Conservation (phyloP, 1,140 invertebrate species). For the Pogonomyrmex barbatus region DNA sequence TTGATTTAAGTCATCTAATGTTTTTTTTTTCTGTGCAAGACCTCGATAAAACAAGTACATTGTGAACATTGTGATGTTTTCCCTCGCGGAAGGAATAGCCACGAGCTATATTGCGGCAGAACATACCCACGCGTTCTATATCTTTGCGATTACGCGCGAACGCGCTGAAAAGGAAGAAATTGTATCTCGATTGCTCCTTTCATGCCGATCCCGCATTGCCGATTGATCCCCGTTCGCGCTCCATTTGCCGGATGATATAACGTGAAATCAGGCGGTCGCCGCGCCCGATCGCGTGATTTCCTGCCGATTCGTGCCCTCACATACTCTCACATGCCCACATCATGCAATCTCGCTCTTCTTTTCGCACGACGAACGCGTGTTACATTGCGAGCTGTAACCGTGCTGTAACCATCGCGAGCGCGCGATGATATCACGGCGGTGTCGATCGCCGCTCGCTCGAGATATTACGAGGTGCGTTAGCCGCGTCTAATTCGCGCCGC, state of each 20-base stretch:
- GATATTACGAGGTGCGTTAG: constrained; percentile 66
- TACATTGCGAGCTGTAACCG: background rate
- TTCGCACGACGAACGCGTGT: background rate
- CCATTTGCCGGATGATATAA: constrained; percentile 54
- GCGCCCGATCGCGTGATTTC: constrained; percentile 45
- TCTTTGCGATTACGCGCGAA: background rate
- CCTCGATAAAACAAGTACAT: background rate
- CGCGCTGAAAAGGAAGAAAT: background rate
- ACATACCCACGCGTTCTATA: constrained; percentile 2
- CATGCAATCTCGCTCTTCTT: constrained; percentile 9
- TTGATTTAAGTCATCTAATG: too few relatives aligned
- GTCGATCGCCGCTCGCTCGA: constrained; percentile 7
- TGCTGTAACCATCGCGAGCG: background rate
- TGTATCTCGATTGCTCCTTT: constrained; percentile 38
- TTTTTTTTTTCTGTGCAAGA: background rate
- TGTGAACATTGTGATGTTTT: background rate
- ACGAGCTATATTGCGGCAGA: constrained; percentile 4
- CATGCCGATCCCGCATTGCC: constrained; percentile 10
- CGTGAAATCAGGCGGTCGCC: constrained; percentile 39
- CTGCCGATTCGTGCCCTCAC: constrained; percentile 44
- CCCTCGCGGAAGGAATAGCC: background rate
- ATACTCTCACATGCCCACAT: background rate
- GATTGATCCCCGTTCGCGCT: constrained; percentile 39
- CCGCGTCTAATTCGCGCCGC: constrained; percentile 67
- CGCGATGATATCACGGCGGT: background rate